A percentile compares a stretch with the other conserved stretches of the same genome.
These are phyloP conservation scores for Oceanites oceanicus DNA, from an alignment of 2,113 vertebrate species.

Conservation along the genomic window DNA sequence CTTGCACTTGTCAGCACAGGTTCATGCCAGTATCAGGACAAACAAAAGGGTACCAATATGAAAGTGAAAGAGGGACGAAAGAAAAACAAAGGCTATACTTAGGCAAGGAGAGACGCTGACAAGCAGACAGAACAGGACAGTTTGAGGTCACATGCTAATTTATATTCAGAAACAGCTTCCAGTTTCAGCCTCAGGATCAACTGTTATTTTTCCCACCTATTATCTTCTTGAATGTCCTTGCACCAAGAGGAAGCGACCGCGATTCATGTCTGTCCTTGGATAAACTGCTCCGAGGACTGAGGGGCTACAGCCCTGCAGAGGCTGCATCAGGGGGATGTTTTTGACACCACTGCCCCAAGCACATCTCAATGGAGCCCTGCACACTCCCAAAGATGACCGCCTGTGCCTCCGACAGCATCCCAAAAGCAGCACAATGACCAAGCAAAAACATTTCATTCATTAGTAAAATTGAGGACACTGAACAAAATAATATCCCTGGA, in stretches of 20 bases:
- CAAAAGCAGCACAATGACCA: rapidly evolving
- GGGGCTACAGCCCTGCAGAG: background rate
- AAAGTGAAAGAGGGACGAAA: background rate
- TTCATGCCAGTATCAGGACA: background rate
- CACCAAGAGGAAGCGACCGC: background rate
- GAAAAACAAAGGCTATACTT: background rate
- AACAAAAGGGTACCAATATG: rapidly evolving
- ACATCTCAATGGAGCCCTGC: background rate
- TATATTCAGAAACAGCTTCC: slow-evolving; percentile 42
- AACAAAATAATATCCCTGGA: background rate
- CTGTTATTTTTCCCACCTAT: slow-evolving; percentile 34
- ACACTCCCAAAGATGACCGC: rapidly evolving
- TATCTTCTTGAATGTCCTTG: slow-evolving; percentile 13
- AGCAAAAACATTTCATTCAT: background rate
- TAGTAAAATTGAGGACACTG: background rate
- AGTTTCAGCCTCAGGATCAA: slow-evolving; percentile 55
- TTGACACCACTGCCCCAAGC: background rate
- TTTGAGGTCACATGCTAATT: slow-evolving; percentile 42
- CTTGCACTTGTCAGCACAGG: background rate
- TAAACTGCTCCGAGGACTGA: background rate
- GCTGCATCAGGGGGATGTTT: rapidly evolving
- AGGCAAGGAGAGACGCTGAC: background rate
- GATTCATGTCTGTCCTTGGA: background rate
- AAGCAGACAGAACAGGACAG: slow-evolving; percentile 1
- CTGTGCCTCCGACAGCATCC: background rate